phyloP scores from a whole-genome alignment of 2,797 vertebrate genomes.

The Sebastes aleutianus region DNA sequence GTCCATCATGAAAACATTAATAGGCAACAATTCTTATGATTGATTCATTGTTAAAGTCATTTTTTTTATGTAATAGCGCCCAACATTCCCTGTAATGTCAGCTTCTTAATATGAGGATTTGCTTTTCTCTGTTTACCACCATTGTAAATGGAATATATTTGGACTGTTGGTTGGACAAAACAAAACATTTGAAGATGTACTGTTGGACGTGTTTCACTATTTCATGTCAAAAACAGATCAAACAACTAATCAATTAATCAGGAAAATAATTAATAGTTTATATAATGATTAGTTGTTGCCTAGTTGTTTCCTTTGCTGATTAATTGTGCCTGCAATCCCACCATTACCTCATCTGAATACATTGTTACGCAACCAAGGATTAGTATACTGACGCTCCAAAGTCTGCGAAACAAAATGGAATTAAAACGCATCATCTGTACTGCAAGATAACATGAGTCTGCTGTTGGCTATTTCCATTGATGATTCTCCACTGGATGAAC shows the following conservation, averaged over 20 bases:
- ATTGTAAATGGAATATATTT: background rate
- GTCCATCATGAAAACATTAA: background rate
- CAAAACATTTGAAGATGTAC: background rate
- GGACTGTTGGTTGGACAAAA: background rate
- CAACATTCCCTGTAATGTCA: background rate
- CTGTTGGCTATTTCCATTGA: constrained; percentile 52
- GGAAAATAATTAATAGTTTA: background rate
- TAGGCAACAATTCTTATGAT: background rate
- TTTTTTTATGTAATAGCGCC: background rate
- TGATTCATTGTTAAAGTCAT: background rate
- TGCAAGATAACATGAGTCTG: constrained; percentile 25
- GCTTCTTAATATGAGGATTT: background rate
- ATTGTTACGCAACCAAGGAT: constrained; percentile 56
- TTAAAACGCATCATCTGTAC: constrained; percentile 13
- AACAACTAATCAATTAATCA: background rate
- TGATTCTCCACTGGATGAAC: constrained; percentile 42
- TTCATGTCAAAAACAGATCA: background rate
- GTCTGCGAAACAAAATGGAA: constrained; percentile 44
- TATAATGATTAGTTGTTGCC: background rate
- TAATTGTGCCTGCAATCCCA: constrained; percentile 4
- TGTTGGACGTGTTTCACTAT: background rate
- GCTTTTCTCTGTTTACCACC: background rate
- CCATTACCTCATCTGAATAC: constrained; percentile 35
- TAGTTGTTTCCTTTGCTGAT: constrained; percentile 8
- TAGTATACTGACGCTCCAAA: constrained; percentile 35